These are phyloP conservation scores for Protobothrops flavoviridis DNA, from an alignment of 2,113 vertebrate species.

Conservation along the genomic window DNA sequence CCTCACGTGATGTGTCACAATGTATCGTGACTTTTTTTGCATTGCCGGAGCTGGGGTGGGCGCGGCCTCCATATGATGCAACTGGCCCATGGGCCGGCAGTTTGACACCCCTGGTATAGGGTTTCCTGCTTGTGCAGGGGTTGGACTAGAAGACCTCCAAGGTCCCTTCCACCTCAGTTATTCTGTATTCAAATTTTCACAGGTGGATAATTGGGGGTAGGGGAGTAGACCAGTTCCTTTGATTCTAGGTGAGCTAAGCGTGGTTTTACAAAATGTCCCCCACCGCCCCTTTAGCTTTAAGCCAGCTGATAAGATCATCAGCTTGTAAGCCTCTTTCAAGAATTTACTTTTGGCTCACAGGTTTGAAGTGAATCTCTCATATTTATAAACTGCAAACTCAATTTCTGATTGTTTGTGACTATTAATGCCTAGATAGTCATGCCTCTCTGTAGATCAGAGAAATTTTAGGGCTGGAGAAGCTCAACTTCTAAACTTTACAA, in stretches of 20 bases:
- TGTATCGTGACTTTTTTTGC: too few relatives aligned
- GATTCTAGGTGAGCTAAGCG: not conserved
- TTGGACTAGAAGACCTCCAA: not conserved
- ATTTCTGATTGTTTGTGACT: not conserved
- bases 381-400: not conserved
- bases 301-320: not conserved
- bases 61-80: too few relatives aligned
- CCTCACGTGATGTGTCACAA: too few relatives aligned
- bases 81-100: too few relatives aligned
- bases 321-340: not conserved
- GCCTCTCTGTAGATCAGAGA: not conserved
- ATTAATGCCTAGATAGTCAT: not conserved
- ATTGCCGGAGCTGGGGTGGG: too few relatives aligned
- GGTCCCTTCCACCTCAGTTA: not conserved
- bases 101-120: too few relatives aligned
- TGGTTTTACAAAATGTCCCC: not conserved
- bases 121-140: not conserved
- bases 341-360: not conserved
- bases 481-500: not conserved
- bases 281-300: not conserved
- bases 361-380: not conserved
- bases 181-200: not conserved
- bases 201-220: not conserved
- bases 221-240: not conserved
- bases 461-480: not conserved